Percentiles rank a stretch among this genome's conserved stretches.
Conservation (phyloP, 2,888 invertebrate species). For the Tipula lateralis region DNA sequence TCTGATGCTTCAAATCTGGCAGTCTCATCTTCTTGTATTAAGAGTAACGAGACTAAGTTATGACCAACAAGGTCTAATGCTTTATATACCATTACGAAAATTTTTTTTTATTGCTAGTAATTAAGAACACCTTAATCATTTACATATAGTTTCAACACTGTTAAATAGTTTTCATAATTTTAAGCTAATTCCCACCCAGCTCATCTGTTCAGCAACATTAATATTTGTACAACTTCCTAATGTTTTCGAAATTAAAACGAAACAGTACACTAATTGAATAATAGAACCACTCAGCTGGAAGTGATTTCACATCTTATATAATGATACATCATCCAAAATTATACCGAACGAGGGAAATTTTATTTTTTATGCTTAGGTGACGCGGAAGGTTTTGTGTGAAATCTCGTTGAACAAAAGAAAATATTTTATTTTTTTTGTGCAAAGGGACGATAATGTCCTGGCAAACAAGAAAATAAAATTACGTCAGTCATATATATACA, state of each 20-base stretch:
- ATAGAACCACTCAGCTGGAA: neutral
- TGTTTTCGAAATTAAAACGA: neutral
- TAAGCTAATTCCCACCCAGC: too few relatives aligned
- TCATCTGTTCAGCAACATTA: too few relatives aligned
- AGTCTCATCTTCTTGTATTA: too few relatives aligned
- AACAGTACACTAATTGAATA: neutral
- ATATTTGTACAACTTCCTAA: neutral
- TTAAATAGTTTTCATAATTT: too few relatives aligned
- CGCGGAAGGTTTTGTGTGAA: slow-evolving; percentile 24
- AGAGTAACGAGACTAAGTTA: too few relatives aligned
- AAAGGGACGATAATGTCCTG: neutral
- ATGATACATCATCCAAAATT: neutral
- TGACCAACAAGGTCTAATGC: too few relatives aligned
- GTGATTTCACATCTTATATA: neutral
- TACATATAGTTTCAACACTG: too few relatives aligned
- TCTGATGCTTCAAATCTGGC: too few relatives aligned
- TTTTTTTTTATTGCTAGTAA: too few relatives aligned
- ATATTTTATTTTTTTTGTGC: neutral
- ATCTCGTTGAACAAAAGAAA: neutral
- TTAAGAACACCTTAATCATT: too few relatives aligned
- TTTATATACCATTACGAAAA: too few relatives aligned
- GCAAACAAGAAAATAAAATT: neutral
- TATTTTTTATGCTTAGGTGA: neutral
- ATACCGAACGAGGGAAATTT: neutral
- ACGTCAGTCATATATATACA: neutral